phyloP scores from a whole-genome alignment of 2,888 invertebrate species.

The Mythimna albipuncta region DNA sequence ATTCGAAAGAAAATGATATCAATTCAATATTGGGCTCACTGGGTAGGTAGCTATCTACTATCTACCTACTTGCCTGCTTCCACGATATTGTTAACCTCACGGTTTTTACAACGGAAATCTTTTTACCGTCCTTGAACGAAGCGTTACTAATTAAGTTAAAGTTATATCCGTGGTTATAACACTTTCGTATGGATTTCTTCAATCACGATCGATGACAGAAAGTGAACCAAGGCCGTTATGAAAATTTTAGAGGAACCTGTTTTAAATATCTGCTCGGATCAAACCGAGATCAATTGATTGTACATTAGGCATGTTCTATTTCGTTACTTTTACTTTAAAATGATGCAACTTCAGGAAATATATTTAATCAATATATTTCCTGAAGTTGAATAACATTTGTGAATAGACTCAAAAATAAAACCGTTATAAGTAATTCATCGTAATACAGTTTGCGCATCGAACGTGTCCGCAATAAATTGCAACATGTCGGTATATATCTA shows the following conservation, averaged over 20 bases:
- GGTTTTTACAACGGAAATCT: constrained; percentile 33
- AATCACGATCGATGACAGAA: constrained; percentile 55
- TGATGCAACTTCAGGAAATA: constrained; percentile 55
- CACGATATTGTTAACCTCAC: constrained; percentile 20
- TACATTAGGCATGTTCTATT: not conserved
- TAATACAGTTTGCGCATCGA: constrained; percentile 74
- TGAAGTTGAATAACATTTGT: constrained; percentile 38
- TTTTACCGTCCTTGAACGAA: constrained; percentile 53
- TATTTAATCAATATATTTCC: constrained; percentile 12
- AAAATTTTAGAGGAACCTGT: constrained; percentile 21
- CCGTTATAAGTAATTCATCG: constrained; percentile 62
- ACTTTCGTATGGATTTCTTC: constrained; percentile 65
- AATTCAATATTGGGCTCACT: not conserved
- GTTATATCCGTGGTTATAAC: too few relatives aligned
- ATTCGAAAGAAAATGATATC: not conserved
- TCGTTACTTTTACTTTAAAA: constrained; percentile 28
- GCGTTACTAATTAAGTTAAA: constrained; percentile 57
- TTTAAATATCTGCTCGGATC: constrained; percentile 9
- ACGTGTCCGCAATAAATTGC: constrained; percentile 77
- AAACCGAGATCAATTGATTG: constrained; percentile 7
- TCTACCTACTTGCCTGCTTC: constrained; percentile 2
- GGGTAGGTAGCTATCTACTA: too few relatives aligned
- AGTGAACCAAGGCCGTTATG: constrained; percentile 57
- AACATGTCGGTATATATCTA: constrained; percentile 58
- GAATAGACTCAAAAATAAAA: constrained; percentile 62